A percentile compares a stretch with the other conserved stretches of the same genome.
These are phyloP conservation scores for Patiria miniata DNA, from an alignment of 35 echinoderm and acorn worm genomes.

Conservation along the genomic window DNA sequence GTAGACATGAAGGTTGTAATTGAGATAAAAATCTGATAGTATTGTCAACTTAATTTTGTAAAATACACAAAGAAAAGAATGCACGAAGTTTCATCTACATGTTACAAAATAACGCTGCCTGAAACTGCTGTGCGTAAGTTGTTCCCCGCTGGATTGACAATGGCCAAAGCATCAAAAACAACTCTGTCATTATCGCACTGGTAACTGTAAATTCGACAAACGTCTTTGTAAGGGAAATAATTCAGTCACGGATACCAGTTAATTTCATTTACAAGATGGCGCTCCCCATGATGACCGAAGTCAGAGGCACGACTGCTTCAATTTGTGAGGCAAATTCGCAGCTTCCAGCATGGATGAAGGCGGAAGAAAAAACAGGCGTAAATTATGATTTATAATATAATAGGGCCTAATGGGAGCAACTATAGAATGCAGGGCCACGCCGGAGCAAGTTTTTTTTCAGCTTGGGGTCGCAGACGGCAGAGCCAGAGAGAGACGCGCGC, in stretches of 20 bases:
- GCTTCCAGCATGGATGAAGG: constrained; percentile 77
- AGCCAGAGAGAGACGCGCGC: too few relatives aligned
- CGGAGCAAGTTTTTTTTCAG: too few relatives aligned
- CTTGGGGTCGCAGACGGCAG: too few relatives aligned
- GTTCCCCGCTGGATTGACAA: background rate
- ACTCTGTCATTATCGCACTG: constrained; percentile 1
- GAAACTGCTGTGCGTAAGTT: background rate
- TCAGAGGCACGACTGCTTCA: constrained; percentile 35
- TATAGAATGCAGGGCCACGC: too few relatives aligned
- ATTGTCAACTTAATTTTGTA: too few relatives aligned
- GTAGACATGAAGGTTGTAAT: too few relatives aligned
- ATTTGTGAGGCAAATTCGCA: constrained; percentile 83
- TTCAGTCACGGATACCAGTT: background rate
- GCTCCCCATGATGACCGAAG: constrained; percentile 78
- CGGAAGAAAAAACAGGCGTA: constrained; percentile 86
- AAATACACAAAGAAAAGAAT: too few relatives aligned
- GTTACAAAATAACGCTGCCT: background rate
- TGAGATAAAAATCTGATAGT: too few relatives aligned
- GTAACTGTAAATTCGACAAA: background rate
- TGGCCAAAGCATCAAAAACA: background rate
- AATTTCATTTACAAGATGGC: constrained; percentile 57
- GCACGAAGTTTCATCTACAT: background rate
- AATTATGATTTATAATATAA: background rate
- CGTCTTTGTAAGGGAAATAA: background rate
- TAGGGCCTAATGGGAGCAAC: too few relatives aligned